These are phyloP conservation scores for Vulpes ferrilata DNA, from an alignment of 2,113 vertebrate genomes.

Conservation along the genomic window DNA sequence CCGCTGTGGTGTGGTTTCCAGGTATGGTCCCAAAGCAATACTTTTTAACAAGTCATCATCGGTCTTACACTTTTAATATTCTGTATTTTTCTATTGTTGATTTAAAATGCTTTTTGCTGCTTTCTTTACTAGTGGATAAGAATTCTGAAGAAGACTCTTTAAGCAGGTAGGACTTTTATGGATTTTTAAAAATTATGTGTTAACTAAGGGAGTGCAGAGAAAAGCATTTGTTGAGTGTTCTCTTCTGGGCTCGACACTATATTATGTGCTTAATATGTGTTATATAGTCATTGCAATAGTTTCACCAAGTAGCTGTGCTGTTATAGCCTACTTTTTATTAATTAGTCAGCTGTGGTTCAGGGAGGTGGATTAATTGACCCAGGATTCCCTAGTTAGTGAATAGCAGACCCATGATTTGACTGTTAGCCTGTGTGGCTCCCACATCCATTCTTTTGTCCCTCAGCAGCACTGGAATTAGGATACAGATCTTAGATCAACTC, in stretches of 20 bases:
- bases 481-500: not conserved
- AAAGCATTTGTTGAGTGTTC: slow-evolving; percentile 33
- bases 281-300: not conserved
- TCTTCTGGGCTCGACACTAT: not conserved
- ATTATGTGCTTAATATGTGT: not conserved
- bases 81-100: slow-evolving; percentile 33
- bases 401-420: not conserved
- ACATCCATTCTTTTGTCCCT: not conserved
- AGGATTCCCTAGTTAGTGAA: not conserved
- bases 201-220: not conserved
- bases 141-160: slow-evolving; percentile 70
- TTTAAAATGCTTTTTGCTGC: slow-evolving; percentile 59
- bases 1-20: not conserved
- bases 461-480: not conserved
- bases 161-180: slow-evolving; percentile 72
- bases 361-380: not conserved
- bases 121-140: slow-evolving; percentile 54
- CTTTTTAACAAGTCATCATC: not conserved
- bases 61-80: not conserved
- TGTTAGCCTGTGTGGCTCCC: not conserved
- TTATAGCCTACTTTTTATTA: no score
- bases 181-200: not conserved
- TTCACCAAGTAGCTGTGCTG: not conserved
- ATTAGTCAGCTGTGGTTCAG: not conserved
- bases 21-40: not conserved